Evolutionary conservation across 2,113 vertebrate genomes (phyloP).

Genomic region (Myocastor coypus): DNA sequence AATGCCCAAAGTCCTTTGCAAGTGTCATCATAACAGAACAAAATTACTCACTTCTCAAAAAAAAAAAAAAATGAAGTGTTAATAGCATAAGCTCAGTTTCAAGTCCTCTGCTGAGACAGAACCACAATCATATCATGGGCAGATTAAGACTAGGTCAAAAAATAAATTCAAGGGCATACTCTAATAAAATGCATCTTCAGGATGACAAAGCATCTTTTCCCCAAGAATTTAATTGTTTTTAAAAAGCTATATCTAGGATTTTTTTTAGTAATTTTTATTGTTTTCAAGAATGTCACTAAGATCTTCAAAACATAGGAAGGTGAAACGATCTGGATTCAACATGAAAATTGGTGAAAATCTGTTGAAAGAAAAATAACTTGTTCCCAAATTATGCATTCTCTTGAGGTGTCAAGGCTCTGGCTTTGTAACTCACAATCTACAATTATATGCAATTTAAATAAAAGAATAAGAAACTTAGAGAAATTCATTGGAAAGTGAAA

Average conservation of each 20-base stretch:
- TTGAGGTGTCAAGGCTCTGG: not conserved
- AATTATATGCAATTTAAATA: constrained; percentile 13
- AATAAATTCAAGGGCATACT: not conserved
- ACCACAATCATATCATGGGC: not conserved
- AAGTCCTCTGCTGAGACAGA: not conserved
- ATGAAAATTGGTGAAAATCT: not conserved
- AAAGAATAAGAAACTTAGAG: not conserved
- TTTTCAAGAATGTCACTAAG: not conserved
- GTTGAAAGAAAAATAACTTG: not conserved
- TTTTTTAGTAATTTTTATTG: constrained; percentile 2
- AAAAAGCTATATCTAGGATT: not conserved
- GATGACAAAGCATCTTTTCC: not conserved
- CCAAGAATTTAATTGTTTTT: constrained; percentile 11
- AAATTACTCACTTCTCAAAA: constrained; percentile 28
- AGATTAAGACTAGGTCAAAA: constrained; percentile 47
- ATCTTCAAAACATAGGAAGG: not conserved
- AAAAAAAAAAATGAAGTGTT: not conserved
- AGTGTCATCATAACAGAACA: not conserved
- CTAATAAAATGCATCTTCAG: not conserved
- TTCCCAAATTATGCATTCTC: not conserved
- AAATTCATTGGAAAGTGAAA: constrained; percentile 10
- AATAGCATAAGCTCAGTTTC: not conserved
- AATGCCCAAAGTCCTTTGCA: not conserved
- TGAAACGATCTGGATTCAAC: not conserved
- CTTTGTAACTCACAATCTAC: not conserved